Percentiles rank a stretch among this genome's conserved stretches.
These are phyloP conservation scores for Flexamia atlantica DNA, from an alignment of 2,888 invertebrate genomes.

Conservation along the genomic window DNA sequence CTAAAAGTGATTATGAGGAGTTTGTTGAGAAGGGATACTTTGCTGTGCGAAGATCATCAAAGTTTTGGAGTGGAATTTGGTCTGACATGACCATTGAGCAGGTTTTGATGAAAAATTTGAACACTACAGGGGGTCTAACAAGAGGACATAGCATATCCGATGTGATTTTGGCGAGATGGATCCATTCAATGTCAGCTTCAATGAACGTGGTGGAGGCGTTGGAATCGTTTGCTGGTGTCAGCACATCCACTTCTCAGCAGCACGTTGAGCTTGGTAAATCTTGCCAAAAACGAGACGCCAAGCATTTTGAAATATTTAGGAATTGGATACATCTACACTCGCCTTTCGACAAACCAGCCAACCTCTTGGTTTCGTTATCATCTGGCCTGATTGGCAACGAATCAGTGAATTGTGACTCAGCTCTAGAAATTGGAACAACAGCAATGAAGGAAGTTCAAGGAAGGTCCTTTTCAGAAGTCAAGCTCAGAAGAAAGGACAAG, in stretches of 20 bases:
- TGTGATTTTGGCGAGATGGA: background rate
- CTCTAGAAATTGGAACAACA: background rate
- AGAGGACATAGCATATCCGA: conserved; percentile 69
- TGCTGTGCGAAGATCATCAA: conserved; percentile 50
- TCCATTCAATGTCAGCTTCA: background rate
- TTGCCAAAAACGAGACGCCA: conserved; percentile 71
- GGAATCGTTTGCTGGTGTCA: background rate
- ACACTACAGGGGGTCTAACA: conserved; percentile 69
- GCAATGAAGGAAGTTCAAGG: background rate
- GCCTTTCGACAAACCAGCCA: background rate
- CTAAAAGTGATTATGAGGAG: conserved; percentile 30
- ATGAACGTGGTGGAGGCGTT: background rate
- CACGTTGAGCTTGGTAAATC: conserved; percentile 70
- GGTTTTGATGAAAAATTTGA: conserved; percentile 70
- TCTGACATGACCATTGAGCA: too few relatives aligned
- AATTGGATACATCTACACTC: conserved; percentile 66
- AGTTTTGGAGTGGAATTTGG: conserved; percentile 69
- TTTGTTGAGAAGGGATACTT: conserved; percentile 57
- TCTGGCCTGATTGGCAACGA: background rate
- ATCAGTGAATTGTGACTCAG: background rate
- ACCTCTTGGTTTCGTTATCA: background rate
- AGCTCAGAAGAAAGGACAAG: background rate
- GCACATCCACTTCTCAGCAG: conserved; percentile 66
- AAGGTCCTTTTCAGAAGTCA: background rate
- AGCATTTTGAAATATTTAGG: conserved; percentile 69